Conservation (phyloP, 1,140 invertebrate species). For the Heliconius eleuchia region DNA sequence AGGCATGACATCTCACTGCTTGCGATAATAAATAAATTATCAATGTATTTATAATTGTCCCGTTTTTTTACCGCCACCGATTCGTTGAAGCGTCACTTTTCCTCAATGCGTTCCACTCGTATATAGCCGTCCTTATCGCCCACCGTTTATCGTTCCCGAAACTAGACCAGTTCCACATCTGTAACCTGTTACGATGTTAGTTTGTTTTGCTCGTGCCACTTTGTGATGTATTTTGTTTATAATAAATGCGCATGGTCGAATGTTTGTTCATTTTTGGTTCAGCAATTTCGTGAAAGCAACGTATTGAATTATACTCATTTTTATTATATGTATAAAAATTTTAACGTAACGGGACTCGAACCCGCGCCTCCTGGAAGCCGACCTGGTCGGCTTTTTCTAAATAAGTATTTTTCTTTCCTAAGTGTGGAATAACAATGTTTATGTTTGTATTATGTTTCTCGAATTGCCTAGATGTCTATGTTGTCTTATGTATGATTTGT, state of each 20-base stretch:
- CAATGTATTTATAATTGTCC: slow-evolving; percentile 26
- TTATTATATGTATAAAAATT: no score
- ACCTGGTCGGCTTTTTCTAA: no score
- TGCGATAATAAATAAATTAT: slow-evolving; percentile 29
- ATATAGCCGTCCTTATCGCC: slow-evolving; percentile 36
- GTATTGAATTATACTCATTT: not conserved
- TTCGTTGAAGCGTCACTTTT: slow-evolving; percentile 39
- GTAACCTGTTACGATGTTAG: slow-evolving; percentile 24
- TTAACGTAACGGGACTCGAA: no score
- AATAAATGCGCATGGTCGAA: not conserved
- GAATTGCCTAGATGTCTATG: not conserved
- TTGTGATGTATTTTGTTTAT: not conserved
- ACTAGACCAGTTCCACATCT: slow-evolving; percentile 32
- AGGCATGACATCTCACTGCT: slow-evolving; percentile 24
- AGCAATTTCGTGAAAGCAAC: not conserved
- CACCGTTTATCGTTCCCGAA: slow-evolving; percentile 29
- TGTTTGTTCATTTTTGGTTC: not conserved
- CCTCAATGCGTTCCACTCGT: slow-evolving; percentile 46
- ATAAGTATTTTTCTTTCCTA: no score
- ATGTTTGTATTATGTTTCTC: not conserved
- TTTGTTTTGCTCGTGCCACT: slow-evolving; percentile 1
- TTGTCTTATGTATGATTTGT: not conserved
- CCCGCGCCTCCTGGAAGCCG: no score
- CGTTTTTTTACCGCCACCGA: slow-evolving; percentile 19
- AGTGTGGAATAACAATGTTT: no score